Evolutionary conservation across 1,140 invertebrate species (phyloP), one percentile per base, ranked within the genome.

Genomic region (Antheraea pernyi): DNA sequence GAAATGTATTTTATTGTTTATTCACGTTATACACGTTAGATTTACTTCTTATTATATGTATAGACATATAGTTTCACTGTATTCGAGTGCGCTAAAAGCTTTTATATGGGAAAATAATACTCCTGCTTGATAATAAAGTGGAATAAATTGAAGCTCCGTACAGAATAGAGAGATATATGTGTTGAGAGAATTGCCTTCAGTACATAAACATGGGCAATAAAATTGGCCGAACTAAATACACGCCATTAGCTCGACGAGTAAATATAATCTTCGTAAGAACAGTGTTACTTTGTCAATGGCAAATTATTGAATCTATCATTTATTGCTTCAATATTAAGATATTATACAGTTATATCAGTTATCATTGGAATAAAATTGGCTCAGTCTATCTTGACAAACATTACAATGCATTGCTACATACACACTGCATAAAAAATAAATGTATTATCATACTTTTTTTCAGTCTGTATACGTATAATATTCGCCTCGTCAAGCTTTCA

Each of bases 61-160:
- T 53, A 53, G 16, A 16, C 8, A n/a, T 53, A 53, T 53, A 53
- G 11, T 53, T 16, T 6, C 16, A 53, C 7, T 53, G 13, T 9
- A 13, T 53, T 53, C 46, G 46, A 53, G 16, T 53, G 16, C 13
- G 5, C 46, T 53, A 53, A 53, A 53, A 16, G 46, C 46, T 53
- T 53, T 53, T 53, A 53, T 53, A 53, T 9, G 46, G 16, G 46
- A n/a, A 16, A 53, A 53, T 53, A 53, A 53, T 53, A 13, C 4
- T 53, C 11, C 13, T 9, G 13, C 11, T 53, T 13, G 46, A 53
- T n/a, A 53, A 53, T 53, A 53, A 53, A 53, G 46, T 16, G 46
- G 46, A 53, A 53, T 53, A 53, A 53, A 53, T 53, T 53, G 46
- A 53, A 53, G 11, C 46, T 53, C 46, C 10, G 46, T 53, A n/a